Evolutionary conservation across 35 echinoderm and acorn worm species (phyloP), one percentile per base, ranked within the genome.

Genomic region (Lytechinus variegatus): DNA sequence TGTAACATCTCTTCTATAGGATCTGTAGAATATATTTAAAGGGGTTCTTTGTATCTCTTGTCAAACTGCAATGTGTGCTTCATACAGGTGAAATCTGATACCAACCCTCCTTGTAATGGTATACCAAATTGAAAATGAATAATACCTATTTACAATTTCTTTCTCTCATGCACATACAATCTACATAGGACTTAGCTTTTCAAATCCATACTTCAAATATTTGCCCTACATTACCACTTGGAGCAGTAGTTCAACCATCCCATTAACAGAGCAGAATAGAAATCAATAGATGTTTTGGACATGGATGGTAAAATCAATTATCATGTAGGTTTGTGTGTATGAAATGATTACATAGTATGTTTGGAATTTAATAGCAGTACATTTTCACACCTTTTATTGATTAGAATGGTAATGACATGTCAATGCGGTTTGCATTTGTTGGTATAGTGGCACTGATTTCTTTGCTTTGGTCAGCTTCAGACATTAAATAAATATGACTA

Each of bases 361-460:
- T 24, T 79, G 14, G 66, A 24, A 79, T 79, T 79, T n/a, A n/a
- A n/a, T n/a, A 79, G 19, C 66, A 24, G 66, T 79, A 79, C 66
- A 79, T 79, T 79, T 79, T 79, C 66, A 79, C 66, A 79, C 66
- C 66, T 79, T 79, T 79, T 79, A 79, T 79, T 24, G 66, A 79
- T 79, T 7, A 79, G 0, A 24, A 4, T 79, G 6, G n/a, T 27
- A 79, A n/a, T 79, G 66, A 79, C 66, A 79, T 79, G 12, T 24
- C 19, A n/a, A 24, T 79, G 66, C 19, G 6, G n/a, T 16, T 79
- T 7, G 66, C n/a, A 14, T 79, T 24, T 79, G 66, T 79, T 79
- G 66, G 66, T 24, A 79, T 58, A 58, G 9, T 79, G 66, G 7
- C 66, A 24, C 5, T 1, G 19, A 24, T 79, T 16, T n/a, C 66